phyloP scores from a whole-genome alignment of 2,888 invertebrate species.

The Agrotis exclamationis region DNA sequence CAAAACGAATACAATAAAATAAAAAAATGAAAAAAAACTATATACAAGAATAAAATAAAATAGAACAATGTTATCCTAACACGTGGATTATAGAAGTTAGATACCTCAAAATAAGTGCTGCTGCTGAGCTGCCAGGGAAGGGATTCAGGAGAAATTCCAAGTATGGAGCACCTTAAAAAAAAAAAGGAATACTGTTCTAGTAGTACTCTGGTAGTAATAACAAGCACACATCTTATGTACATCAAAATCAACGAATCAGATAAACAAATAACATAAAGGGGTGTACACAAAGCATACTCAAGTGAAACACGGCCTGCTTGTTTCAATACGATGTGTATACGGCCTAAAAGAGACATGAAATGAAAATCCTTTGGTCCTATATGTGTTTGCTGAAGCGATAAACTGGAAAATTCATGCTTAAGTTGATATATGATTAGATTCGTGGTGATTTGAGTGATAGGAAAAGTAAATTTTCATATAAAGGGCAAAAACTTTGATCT shows the following conservation, averaged over 20 bases:
- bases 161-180: no score
- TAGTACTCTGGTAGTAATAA: no score
- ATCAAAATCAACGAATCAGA: slow-evolving; percentile 39
- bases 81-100: no score
- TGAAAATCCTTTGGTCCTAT: slow-evolving; percentile 38
- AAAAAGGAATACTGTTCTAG: no score
- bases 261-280: slow-evolving; percentile 39
- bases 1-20: no score
- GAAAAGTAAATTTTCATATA: slow-evolving; percentile 23
- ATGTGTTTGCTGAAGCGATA: slow-evolving; percentile 47
- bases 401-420: slow-evolving; percentile 48
- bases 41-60: no score
- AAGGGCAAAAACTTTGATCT: slow-evolving; percentile 11
- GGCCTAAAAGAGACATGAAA: slow-evolving; percentile 36
- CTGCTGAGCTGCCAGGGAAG: no score
- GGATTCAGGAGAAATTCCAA: no score
- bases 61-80: no score
- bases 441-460: slow-evolving; percentile 21
- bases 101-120: no score
- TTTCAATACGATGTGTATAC: slow-evolving; percentile 46
- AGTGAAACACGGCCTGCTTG: slow-evolving; percentile 24
- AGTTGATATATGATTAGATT: slow-evolving; percentile 35
- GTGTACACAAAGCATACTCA: slow-evolving; percentile 34
- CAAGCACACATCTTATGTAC: neutral
- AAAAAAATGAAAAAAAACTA: no score